phyloP scores from a whole-genome alignment of 1,140 invertebrate species.

The Leptinotarsa undecemlineata region DNA sequence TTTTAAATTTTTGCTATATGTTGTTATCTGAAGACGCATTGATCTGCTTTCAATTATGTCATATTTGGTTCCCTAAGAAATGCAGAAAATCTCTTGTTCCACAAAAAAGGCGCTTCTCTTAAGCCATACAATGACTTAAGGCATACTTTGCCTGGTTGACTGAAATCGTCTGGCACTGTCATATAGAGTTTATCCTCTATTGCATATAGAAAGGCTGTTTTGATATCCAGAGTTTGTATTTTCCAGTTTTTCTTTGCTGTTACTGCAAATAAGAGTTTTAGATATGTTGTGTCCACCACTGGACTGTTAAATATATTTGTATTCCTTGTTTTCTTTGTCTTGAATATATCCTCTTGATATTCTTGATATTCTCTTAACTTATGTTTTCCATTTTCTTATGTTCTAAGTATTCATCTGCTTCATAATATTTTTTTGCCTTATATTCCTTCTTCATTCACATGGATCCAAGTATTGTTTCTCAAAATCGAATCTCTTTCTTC shows the following conservation, averaged over 20 bases:
- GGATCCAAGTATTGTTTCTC: neutral
- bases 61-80: neutral
- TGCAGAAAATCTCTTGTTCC: neutral
- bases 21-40: neutral
- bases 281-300: neutral
- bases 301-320: neutral
- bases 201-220: neutral
- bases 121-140: neutral
- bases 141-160: neutral
- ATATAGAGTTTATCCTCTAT: neutral
- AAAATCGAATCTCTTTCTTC: too few species aligned
- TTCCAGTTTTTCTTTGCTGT: neutral
- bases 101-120: neutral
- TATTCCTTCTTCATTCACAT: neutral
- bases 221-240: neutral
- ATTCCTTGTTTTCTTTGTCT: neutral
- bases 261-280: neutral
- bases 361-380: too few species aligned
- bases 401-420: neutral
- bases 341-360: neutral
- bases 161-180: neutral
- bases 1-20: neutral
- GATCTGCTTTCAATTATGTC: neutral
- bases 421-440: neutral
- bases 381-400: neutral